Base-by-base conservation (phyloP, 1,140 invertebrate genomes). In the Colletes gigas region DNA sequence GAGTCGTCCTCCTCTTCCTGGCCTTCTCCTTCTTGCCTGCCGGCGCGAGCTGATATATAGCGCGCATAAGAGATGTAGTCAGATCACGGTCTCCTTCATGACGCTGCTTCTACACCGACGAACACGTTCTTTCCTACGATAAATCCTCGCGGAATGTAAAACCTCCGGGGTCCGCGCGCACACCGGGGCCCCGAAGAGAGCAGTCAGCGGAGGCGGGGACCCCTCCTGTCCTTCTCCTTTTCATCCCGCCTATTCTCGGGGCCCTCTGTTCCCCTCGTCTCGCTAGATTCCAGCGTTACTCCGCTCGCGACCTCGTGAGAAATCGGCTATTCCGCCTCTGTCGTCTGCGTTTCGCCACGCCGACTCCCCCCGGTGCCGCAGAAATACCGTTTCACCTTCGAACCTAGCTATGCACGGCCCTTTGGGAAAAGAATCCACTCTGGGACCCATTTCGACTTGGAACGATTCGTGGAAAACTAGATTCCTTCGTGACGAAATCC, bases 81-180 rank as follows among this genome's bases (percentile, higher is more conserved):
- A 89, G 90, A 90, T 90, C 88, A 89, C 83, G 86, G 87, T 87
- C 83, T 82, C 77, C 88, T 90, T 89, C 88, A 90, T 91, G 90
- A 92, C 84, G 88, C 86, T 90, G 88, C 90, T 90, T 78, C 87
- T 89, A 89, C 88, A 88, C 84, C 73, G 84, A 84, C 79, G 78
- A 90, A 91, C 90, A 91, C 82, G 89, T 88, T 91, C 88, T 90
- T 89, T 88, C 87, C 89, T 90, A 91, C 87, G 89, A 92, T 92
- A 91, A 91, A 90, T 91, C 83, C 88, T 88, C 67, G 88, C 81
- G 87, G 87, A 90, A 89, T 89, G 84, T 89, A 88, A 90, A 90
- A 89, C 81, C 88, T 85, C 63, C 80, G 59, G 62, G 50, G 71
- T 73, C 67, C 63, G 78, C 69, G 77, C 57, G 78, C 60, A 55